Conservation (phyloP, 2,797 vertebrate species). For the Lithobates sylvaticus region DNA sequence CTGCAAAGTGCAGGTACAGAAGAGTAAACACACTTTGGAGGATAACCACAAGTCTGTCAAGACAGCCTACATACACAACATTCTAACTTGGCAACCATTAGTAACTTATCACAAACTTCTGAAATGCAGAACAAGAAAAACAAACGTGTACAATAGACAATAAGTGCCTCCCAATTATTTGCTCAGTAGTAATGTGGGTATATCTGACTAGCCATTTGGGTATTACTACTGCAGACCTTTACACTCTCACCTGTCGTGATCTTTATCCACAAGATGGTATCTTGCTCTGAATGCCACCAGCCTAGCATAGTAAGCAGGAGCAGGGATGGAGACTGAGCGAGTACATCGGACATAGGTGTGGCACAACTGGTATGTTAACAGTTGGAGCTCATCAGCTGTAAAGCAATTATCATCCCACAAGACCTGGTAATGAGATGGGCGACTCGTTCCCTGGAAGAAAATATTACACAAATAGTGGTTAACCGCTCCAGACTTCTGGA, state of each 20-base stretch:
- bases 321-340: conserved; percentile 96
- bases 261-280: conserved; percentile 98
- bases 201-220: too few species aligned
- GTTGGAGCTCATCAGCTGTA: conserved; percentile 95
- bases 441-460: conserved; percentile 91
- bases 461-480: not conserved
- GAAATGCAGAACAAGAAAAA: too few species aligned
- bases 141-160: too few species aligned
- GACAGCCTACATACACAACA: too few species aligned
- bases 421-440: conserved; percentile 98
- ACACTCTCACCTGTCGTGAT: conserved; percentile 92
- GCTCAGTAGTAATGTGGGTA: too few species aligned
- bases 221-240: not conserved
- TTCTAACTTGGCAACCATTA: too few species aligned
- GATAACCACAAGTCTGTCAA: too few species aligned
- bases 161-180: too few species aligned
- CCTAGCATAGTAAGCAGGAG: conserved; percentile 95
- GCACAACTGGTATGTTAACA: conserved; percentile 97
- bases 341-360: conserved; percentile 98
- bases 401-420: conserved; percentile 99
- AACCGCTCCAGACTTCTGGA: not conserved
- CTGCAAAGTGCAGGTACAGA: too few species aligned
- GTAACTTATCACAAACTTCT: too few species aligned
- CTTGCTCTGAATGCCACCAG: conserved; percentile 96
- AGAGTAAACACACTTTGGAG: too few species aligned